phyloP scores from a whole-genome alignment of 2,888 invertebrate species.

The Stenodera caucasica region DNA sequence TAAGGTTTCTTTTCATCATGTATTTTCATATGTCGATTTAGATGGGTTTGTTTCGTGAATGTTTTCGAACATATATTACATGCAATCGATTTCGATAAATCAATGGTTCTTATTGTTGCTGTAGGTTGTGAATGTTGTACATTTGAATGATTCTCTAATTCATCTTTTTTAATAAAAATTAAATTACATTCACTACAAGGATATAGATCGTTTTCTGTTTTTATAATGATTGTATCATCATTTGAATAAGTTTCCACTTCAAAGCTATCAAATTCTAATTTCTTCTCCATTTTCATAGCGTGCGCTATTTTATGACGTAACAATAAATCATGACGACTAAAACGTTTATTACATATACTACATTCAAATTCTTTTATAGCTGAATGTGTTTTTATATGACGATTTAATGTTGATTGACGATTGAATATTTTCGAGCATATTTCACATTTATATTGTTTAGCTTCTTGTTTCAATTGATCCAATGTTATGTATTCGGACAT shows the following conservation, averaged over 20 bases:
- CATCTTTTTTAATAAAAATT: conserved; percentile 34
- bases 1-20: conserved; percentile 60
- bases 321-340: conserved; percentile 47
- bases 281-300: conserved; percentile 44
- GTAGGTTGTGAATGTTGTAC: conserved; percentile 21
- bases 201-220: conserved; percentile 34
- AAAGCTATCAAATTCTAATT: conserved; percentile 31
- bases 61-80: conserved; percentile 61
- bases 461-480: conserved; percentile 21
- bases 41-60: conserved; percentile 59
- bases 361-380: conserved; percentile 43
- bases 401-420: conserved; percentile 47
- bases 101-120: conserved; percentile 35
- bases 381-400: conserved; percentile 53
- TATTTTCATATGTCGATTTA: conserved; percentile 58
- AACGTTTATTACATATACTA: conserved; percentile 47
- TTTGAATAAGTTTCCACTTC: conserved; percentile 28
- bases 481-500: conserved; percentile 15
- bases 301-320: conserved; percentile 49
- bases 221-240: conserved; percentile 21
- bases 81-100: conserved; percentile 14
- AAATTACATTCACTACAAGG: conserved; percentile 36
- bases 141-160: conserved; percentile 36
- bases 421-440: conserved; percentile 58
- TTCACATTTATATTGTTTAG: conserved; percentile 46